Conservation (phyloP, 2,888 invertebrate genomes). For the Sarcophaga caerulescens region DNA sequence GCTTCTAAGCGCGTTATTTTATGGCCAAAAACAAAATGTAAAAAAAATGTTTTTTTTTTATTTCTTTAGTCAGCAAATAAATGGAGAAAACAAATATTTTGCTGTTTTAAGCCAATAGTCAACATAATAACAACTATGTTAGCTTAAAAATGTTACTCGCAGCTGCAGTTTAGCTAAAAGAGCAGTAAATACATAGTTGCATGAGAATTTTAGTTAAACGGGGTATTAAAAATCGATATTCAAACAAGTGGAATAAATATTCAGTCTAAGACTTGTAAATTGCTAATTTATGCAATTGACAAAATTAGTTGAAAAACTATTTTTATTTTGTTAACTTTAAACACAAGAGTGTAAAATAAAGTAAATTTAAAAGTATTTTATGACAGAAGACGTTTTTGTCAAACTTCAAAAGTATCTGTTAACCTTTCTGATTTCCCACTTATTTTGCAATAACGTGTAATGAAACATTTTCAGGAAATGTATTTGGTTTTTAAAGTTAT, state of each 20-base stretch:
- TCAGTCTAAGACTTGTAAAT: background rate
- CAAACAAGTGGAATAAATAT: background rate
- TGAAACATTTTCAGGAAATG: too few species aligned
- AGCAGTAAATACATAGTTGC: slow-evolving; percentile 1
- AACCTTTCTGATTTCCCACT: too few species aligned
- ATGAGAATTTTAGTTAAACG: background rate
- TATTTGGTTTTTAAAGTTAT: too few species aligned
- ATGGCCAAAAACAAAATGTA: background rate
- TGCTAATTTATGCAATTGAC: background rate
- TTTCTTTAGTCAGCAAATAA: background rate
- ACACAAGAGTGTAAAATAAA: background rate
- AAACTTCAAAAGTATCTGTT: too few species aligned
- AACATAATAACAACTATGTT: slow-evolving; percentile 3
- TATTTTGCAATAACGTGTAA: too few species aligned
- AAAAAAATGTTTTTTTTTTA: background rate
- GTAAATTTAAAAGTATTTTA: too few species aligned
- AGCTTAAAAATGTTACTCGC: background rate
- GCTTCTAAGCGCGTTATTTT: slow-evolving; percentile 27
- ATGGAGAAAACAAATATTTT: background rate
- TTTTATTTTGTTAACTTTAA: background rate
- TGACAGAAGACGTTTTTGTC: too few species aligned
- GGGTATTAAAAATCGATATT: background rate
- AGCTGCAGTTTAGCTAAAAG: background rate
- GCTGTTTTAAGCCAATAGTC: background rate
- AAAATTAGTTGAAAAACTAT: background rate